These are phyloP conservation scores for Stenopsyche tienmushanensis DNA, from an alignment of 1,140 invertebrate genomes.

Conservation along the genomic window DNA sequence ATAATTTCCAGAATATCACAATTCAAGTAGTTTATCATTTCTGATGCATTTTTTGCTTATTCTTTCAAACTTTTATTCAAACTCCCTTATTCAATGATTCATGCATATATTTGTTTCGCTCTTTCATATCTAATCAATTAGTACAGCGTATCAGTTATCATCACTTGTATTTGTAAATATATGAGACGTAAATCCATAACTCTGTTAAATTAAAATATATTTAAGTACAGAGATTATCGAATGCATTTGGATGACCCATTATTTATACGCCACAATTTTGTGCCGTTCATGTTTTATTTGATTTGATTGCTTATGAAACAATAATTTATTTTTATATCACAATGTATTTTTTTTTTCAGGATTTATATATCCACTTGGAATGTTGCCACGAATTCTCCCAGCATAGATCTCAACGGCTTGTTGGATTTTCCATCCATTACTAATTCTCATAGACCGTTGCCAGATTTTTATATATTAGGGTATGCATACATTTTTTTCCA, in stretches of 20 bases:
- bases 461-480: conserved; percentile 83
- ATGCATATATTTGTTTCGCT: no score
- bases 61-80: no score
- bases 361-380: conserved; percentile 83
- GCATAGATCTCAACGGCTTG: conserved; percentile 66
- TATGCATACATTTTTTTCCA: conserved; percentile 46
- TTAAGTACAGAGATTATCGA: neutral
- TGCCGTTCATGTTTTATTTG: no score
- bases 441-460: conserved; percentile 60
- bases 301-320: neutral
- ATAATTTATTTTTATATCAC: neutral
- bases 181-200: no score
- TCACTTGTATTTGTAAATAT: neutral
- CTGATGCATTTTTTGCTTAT: no score
- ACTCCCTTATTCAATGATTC: no score
- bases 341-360: conserved; percentile 51
- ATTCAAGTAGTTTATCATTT: no score
- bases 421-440: conserved; percentile 64
- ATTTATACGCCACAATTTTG: neutral
- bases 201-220: neutral
- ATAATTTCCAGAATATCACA: no score
- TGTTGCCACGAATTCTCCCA: conserved; percentile 74
- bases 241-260: neutral
- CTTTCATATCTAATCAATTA: no score
- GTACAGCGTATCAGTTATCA: no score